phyloP scores from a whole-genome alignment of 2,113 vertebrate genomes.

The Echinops telfairi region DNA sequence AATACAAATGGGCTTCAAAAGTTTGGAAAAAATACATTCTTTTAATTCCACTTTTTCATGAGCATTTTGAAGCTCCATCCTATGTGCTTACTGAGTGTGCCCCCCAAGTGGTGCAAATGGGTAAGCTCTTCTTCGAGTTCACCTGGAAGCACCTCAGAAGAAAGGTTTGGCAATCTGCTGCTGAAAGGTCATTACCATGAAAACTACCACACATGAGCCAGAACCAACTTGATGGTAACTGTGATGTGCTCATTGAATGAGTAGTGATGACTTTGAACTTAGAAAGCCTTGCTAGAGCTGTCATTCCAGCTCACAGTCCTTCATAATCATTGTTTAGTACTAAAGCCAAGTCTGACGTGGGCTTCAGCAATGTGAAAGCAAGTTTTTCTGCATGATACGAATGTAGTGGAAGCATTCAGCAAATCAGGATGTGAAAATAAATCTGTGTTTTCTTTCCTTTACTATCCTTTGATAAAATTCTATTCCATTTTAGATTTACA shows the following conservation, averaged over 20 bases:
- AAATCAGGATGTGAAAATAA: conserved; percentile 64
- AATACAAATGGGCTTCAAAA: background rate
- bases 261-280: conserved; percentile 44
- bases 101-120: background rate
- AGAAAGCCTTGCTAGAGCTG: conserved; percentile 53
- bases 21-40: no score
- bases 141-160: background rate
- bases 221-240: background rate
- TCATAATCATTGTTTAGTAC: conserved; percentile 34
- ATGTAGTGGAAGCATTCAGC: conserved; percentile 56
- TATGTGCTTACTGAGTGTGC: conserved; percentile 42
- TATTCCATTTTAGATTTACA: conserved; percentile 90
- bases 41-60: no score
- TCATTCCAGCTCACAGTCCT: conserved; percentile 24
- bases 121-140: background rate
- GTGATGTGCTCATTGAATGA: conserved; percentile 35
- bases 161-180: background rate
- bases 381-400: conserved; percentile 46
- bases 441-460: conserved; percentile 50
- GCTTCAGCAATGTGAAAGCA: conserved; percentile 71
- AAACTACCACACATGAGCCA: background rate
- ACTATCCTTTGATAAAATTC: conserved; percentile 46
- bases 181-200: background rate
- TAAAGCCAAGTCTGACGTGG: conserved; percentile 32
- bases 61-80: no score